Percentiles rank a stretch among this genome's conserved stretches.
phyloP scores from a whole-genome alignment of 2,797 vertebrate species.

The Peromyscus eremicus region DNA sequence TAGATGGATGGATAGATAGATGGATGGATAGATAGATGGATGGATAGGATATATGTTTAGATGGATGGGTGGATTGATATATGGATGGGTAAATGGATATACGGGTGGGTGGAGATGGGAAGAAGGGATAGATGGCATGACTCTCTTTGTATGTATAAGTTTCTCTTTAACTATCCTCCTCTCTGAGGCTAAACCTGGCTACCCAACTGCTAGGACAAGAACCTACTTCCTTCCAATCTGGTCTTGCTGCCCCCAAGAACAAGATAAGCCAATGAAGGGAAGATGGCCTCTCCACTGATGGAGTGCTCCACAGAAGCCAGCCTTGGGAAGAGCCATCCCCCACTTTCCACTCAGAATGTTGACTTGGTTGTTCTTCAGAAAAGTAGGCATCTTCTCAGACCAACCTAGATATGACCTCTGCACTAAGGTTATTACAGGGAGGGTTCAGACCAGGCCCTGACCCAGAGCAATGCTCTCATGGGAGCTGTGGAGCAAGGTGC shows the following conservation, averaged over 20 bases:
- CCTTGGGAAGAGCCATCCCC: background rate
- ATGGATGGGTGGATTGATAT: background rate
- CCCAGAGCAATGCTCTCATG: background rate
- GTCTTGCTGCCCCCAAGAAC: background rate
- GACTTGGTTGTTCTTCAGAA: background rate
- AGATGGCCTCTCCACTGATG: background rate
- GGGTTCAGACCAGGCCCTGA: background rate
- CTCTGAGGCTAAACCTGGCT: background rate
- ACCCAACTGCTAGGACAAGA: background rate
- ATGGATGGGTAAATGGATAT: background rate
- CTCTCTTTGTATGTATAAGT: background rate
- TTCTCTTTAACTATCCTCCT: background rate
- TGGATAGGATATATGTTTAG: background rate
- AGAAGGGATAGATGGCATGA: background rate
- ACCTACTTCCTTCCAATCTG: background rate
- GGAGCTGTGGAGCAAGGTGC: background rate
- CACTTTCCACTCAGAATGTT: background rate
- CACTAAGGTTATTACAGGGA: background rate
- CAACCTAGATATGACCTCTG: background rate
- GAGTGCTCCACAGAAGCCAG: background rate
- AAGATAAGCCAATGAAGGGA: background rate
- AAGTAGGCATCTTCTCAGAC: background rate
- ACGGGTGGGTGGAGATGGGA: too few species aligned
- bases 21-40: background rate
- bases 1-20: too few species aligned